Percentiles rank a stretch among this genome's conserved stretches.
Conservation (phyloP, 2,888 invertebrate genomes). For the Lithophane socia region DNA sequence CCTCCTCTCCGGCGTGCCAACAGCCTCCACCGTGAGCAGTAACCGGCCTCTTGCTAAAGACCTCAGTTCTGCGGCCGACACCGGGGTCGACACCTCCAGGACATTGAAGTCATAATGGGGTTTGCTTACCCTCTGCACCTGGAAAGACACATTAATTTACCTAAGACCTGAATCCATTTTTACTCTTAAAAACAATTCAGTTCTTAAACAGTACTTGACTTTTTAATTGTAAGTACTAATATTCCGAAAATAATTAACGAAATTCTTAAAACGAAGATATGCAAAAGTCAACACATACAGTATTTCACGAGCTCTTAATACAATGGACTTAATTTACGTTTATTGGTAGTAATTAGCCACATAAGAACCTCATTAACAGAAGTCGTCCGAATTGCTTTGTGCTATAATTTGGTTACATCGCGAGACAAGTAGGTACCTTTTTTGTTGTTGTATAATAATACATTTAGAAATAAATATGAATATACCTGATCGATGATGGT, state of each 20-base stretch:
- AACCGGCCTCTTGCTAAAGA: conserved; percentile 94
- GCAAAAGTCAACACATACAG: conserved; percentile 2
- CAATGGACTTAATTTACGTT: conserved; percentile 38
- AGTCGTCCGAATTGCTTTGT: conserved; percentile 6
- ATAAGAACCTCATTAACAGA: conserved; percentile 28
- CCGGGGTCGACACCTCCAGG: conserved; percentile 94
- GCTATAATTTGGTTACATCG: not conserved
- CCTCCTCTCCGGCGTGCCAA: conserved; percentile 91
- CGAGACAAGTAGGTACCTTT: not conserved
- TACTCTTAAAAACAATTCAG: not conserved
- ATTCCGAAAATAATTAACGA: not conserved
- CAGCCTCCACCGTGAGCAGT: conserved; percentile 92
- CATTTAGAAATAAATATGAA: conserved; percentile 52
- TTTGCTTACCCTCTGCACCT: conserved; percentile 92
- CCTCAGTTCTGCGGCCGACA: conserved; percentile 94
- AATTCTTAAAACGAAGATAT: conserved; percentile 6
- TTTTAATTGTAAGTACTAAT: not conserved
- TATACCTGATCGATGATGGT: conserved; percentile 93
- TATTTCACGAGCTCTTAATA: conserved; percentile 24
- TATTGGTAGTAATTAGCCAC: conserved; percentile 47
- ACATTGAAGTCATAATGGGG: conserved; percentile 94
- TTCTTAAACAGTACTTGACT: not conserved
- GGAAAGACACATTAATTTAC: conserved; percentile 69
- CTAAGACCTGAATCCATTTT: conserved; percentile 38
- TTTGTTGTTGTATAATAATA: not conserved